Percentiles rank a stretch among this genome's conserved stretches.
phyloP scores from a whole-genome alignment of 1,140 invertebrate genomes.

The Camponotus vicinus region DNA sequence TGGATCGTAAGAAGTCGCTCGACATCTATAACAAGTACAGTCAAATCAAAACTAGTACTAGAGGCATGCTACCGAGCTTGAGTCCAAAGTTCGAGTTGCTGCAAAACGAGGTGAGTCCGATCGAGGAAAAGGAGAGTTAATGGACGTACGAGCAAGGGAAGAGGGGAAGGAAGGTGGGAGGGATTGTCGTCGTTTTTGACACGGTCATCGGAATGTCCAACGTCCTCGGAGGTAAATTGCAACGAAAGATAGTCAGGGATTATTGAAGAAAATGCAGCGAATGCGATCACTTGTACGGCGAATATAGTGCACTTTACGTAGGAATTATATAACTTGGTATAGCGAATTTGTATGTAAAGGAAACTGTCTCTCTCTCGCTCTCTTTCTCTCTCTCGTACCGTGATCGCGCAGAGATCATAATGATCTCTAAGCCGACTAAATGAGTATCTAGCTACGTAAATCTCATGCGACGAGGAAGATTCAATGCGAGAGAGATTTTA shows the following conservation, averaged over 20 bases:
- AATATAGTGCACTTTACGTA: conserved; percentile 28
- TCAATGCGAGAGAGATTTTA: background rate
- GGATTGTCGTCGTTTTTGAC: background rate
- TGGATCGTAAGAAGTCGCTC: conserved; percentile 82
- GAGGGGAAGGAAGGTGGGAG: background rate
- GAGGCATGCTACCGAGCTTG: conserved; percentile 81
- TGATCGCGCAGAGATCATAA: conserved; percentile 2
- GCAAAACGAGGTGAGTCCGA: conserved; percentile 84
- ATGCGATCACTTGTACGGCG: background rate
- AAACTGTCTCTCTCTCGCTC: too few species aligned
- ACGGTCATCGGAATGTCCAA: conserved; percentile 6
- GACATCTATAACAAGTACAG: conserved; percentile 85
- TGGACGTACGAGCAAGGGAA: conserved; percentile 46
- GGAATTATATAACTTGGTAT: conserved; percentile 49
- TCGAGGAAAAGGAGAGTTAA: conserved; percentile 85
- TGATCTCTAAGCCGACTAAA: conserved; percentile 10
- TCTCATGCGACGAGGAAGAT: conserved; percentile 3
- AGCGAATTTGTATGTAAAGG: conserved; percentile 4
- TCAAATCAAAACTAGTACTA: conserved; percentile 84
- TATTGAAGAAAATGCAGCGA: conserved; percentile 40
- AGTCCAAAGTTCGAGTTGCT: conserved; percentile 84
- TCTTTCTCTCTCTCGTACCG: background rate
- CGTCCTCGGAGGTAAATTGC: conserved; percentile 38
- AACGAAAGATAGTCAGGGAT: conserved; percentile 61
- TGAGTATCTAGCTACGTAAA: background rate